Evolutionary conservation across 1,140 invertebrate genomes (phyloP).

Genomic region (Sminthurinus signatus): DNA sequence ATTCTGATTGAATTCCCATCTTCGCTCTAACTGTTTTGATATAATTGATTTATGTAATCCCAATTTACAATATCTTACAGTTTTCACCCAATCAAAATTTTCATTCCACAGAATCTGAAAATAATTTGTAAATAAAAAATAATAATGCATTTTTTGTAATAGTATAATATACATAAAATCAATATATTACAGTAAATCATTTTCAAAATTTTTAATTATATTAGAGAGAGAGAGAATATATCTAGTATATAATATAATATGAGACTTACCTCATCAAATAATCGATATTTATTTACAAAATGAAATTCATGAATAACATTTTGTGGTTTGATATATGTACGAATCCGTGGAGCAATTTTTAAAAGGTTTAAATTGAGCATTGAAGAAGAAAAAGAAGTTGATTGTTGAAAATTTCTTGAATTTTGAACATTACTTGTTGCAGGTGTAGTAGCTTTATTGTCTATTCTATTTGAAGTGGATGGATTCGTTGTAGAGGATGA

Average conservation of each 20-base stretch:
- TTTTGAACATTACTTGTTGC: no score
- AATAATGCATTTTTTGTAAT: not conserved
- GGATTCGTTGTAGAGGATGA: not conserved
- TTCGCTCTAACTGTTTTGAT: conserved; percentile 25
- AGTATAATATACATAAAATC: not conserved
- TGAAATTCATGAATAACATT: conserved; percentile 39
- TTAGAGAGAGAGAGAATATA: no score
- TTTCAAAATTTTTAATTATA: not conserved
- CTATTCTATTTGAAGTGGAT: not conserved
- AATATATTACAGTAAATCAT: not conserved
- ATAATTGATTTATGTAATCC: conserved; percentile 35
- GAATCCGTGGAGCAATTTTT: conserved; percentile 30
- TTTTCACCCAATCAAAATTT: conserved; percentile 33
- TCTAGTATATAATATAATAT: no score
- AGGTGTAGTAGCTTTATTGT: no score
- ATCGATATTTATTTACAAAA: conserved; percentile 33
- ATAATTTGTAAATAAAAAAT: conserved; percentile 2
- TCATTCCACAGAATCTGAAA: conserved; percentile 36
- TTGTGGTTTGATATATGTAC: conserved; percentile 24
- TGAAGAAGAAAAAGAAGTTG: no score
- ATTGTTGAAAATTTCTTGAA: not conserved
- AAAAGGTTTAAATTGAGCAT: conserved; percentile 17
- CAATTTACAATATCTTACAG: conserved; percentile 28
- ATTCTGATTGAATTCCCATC: conserved; percentile 35
- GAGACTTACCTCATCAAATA: conserved; percentile 38